Evolutionary conservation across 2,113 vertebrate species (phyloP).

Genomic region (Garra rufa): DNA sequence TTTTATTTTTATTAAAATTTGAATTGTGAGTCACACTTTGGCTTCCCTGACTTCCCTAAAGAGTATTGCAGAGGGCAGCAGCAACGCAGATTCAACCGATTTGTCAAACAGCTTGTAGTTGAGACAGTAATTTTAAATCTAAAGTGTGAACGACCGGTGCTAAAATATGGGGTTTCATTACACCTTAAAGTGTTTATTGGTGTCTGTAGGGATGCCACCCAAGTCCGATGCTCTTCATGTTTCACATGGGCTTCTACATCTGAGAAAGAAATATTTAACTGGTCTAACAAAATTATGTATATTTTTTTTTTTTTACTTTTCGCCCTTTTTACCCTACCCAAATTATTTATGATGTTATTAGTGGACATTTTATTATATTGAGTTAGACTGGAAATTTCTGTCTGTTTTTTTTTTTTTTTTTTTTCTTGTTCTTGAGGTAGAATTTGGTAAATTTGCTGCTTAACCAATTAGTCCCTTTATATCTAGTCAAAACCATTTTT

Average conservation of each 20-base stretch:
- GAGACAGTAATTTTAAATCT: background rate
- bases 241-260: too few relatives aligned
- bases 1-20: background rate
- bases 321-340: too few relatives aligned
- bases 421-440: too few relatives aligned
- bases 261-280: background rate
- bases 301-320: background rate
- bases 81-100: background rate
- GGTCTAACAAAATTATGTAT: background rate
- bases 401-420: too few relatives aligned
- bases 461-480: too few relatives aligned
- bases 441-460: too few relatives aligned
- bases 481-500: too few relatives aligned
- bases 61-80: background rate
- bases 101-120: background rate
- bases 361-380: too few relatives aligned
- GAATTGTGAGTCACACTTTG: background rate
- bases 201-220: background rate
- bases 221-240: background rate
- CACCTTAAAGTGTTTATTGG: background rate
- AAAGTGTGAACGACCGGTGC: background rate
- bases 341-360: too few relatives aligned
- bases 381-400: too few relatives aligned
- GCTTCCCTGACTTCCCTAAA: background rate
- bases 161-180: background rate